These are phyloP conservation scores for Osmerus eperlanus DNA, from an alignment of 2,113 vertebrate genomes.

Conservation along the genomic window DNA sequence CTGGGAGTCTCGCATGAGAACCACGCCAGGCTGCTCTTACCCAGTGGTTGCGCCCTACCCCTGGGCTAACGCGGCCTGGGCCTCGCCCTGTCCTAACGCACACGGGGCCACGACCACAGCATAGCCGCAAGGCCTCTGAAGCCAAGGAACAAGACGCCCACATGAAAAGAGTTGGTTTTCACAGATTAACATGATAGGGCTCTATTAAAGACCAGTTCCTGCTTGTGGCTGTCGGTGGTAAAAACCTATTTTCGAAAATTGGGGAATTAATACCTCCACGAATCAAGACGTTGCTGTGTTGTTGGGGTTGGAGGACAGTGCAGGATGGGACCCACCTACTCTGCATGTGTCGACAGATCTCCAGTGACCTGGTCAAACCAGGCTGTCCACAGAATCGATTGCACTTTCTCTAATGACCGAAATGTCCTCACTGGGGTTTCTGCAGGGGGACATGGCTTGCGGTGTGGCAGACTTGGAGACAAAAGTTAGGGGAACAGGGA, in stretches of 20 bases:
- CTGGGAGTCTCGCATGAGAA: constrained; percentile 23
- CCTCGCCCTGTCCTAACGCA: constrained; percentile 36
- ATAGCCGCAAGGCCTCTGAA: constrained; percentile 17
- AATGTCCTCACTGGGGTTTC: constrained; percentile 49
- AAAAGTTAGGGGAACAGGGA: not conserved
- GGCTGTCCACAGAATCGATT: constrained; percentile 38
- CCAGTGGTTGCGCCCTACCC: constrained; percentile 76
- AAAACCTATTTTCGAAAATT: not conserved
- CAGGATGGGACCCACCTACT: no score
- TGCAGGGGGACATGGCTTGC: constrained; percentile 17
- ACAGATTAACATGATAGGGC: constrained; percentile 20
- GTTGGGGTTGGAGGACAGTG: no score
- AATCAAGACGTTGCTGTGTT: not conserved
- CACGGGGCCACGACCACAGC: constrained; percentile 32
- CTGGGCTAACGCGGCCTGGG: constrained; percentile 69
- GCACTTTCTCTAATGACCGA: constrained; percentile 60
- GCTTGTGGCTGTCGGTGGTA: constrained; percentile 7
- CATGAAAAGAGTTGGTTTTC: constrained; percentile 45
- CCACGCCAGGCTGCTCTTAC: constrained; percentile 60
- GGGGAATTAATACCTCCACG: not conserved
- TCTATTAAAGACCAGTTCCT: constrained; percentile 24
- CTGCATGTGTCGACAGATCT: constrained; percentile 10
- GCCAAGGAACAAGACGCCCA: constrained; percentile 35
- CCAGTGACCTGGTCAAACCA: constrained; percentile 17
- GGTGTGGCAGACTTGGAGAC: constrained; percentile 15